Conservation (phyloP, 2,797 vertebrate species). For the Triplophysa yarkandensis region DNA sequence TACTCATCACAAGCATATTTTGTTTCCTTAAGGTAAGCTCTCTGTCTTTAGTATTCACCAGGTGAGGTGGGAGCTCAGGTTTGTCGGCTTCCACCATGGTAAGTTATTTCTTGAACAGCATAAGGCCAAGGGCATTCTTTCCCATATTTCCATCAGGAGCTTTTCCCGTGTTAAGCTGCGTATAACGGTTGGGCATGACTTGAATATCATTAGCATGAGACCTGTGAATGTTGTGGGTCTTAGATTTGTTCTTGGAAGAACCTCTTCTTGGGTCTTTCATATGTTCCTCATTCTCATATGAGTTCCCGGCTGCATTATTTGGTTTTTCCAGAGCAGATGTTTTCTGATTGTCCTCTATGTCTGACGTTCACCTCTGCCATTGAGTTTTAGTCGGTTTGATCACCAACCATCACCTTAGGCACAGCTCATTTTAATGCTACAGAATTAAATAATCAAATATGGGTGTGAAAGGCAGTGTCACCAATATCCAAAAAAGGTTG, state of each 20-base stretch:
- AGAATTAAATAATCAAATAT: no score
- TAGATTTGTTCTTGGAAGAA: conserved; percentile 29
- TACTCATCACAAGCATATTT: conserved; percentile 39
- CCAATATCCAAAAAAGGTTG: no score
- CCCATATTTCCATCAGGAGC: neutral
- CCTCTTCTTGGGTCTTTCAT: conserved; percentile 3
- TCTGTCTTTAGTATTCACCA: conserved; percentile 1
- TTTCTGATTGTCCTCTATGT: neutral
- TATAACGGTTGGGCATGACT: conserved; percentile 17
- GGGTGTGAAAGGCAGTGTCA: no score
- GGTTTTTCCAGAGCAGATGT: conserved; percentile 1
- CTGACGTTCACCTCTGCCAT: neutral
- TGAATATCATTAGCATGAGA: conserved; percentile 27
- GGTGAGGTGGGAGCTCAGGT: conserved; percentile 15
- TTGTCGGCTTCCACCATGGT: conserved; percentile 23
- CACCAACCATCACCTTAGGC: no score
- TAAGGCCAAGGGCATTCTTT: conserved; percentile 26
- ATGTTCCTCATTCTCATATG: conserved; percentile 3
- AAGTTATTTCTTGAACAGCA: conserved; percentile 26
- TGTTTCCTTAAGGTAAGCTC: conserved; percentile 14
- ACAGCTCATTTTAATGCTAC: no score
- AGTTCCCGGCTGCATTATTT: conserved; percentile 17
- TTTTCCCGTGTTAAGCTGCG: conserved; percentile 34
- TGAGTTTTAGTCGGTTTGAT: no score
- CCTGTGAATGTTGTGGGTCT: conserved; percentile 26